phyloP scores from a whole-genome alignment of 2,797 vertebrate genomes.

The Hoplostethus mediterraneus region DNA sequence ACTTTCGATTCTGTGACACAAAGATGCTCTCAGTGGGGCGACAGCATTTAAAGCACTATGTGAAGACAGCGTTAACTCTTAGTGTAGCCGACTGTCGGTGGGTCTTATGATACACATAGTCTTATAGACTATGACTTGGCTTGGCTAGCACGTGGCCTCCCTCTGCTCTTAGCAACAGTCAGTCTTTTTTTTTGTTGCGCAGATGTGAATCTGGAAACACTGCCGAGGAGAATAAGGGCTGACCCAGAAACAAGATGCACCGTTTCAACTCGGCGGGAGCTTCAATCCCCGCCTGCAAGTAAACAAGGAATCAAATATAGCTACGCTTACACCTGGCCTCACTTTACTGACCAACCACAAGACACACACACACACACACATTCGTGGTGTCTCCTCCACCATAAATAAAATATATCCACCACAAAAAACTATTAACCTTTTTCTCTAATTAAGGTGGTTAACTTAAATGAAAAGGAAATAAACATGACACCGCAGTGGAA shows the following conservation, averaged over 20 bases:
- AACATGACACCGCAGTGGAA: conserved; percentile 38
- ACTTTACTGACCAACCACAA: conserved; percentile 46
- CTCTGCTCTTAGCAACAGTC: conserved; percentile 29
- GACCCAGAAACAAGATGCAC: conserved; percentile 62
- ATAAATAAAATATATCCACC: conserved; percentile 29
- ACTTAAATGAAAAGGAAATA: conserved; percentile 40
- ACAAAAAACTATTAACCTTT: conserved; percentile 35
- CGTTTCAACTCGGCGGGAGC: conserved; percentile 42
- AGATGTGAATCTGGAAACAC: conserved; percentile 63
- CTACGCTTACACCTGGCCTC: conserved; percentile 60
- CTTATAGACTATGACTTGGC: conserved; percentile 22
- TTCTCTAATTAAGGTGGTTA: conserved; percentile 29
- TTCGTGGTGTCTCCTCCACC: conserved; percentile 21
- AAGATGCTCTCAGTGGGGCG: neutral
- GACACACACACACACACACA: conserved; percentile 30
- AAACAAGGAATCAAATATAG: conserved; percentile 32
- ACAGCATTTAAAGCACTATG: neutral
- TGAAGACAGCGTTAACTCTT: conserved; percentile 14
- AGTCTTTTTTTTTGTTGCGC: conserved; percentile 37
- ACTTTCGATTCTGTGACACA: neutral
- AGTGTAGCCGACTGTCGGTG: conserved; percentile 22
- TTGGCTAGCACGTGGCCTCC: neutral
- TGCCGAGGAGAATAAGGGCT: conserved; percentile 35
- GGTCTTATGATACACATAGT: conserved; percentile 22
- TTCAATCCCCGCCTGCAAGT: conserved; percentile 26